These are phyloP conservation scores for Xylocopa sonorina DNA, from an alignment of 1,140 invertebrate genomes.

Conservation along the genomic window DNA sequence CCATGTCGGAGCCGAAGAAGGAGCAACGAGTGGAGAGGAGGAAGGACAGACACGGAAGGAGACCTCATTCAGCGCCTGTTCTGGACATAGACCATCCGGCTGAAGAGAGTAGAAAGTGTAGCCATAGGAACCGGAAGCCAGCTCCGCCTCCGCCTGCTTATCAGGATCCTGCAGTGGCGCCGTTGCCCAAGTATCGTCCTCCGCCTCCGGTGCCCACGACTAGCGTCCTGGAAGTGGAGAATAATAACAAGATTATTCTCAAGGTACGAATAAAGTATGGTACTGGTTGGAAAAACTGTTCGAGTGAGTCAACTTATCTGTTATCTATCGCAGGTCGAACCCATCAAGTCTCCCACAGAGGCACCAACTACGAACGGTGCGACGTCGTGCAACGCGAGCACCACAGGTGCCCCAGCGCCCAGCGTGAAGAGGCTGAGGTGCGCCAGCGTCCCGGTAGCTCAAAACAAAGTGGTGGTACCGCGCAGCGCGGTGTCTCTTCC, in stretches of 20 bases:
- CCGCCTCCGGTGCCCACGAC: slow-evolving; percentile 52
- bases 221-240: slow-evolving; percentile 76
- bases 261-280: slow-evolving; percentile 67
- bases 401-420: slow-evolving; percentile 47
- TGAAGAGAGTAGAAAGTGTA: slow-evolving; percentile 68
- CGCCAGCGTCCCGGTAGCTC: slow-evolving; percentile 78
- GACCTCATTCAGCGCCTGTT: slow-evolving; percentile 78
- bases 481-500: slow-evolving; percentile 79
- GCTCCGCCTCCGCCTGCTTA: slow-evolving; percentile 75
- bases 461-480: slow-evolving; percentile 78
- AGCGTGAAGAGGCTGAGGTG: slow-evolving; percentile 78
- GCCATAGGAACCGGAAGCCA: slow-evolving; percentile 68
- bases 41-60: slow-evolving; percentile 67
- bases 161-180: slow-evolving; percentile 76
- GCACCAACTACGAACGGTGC: slow-evolving; percentile 62
- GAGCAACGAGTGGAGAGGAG: slow-evolving; percentile 64
- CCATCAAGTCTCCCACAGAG: slow-evolving; percentile 70
- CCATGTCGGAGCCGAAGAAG: slow-evolving; percentile 70
- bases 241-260: slow-evolving; percentile 78
- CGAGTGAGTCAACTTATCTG: too few relatives aligned
- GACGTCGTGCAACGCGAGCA: slow-evolving; percentile 53
- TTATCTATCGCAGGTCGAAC: slow-evolving; percentile 63
- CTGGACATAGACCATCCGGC: slow-evolving; percentile 69
- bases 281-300: too few relatives aligned
- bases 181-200: slow-evolving; percentile 64